Percentiles rank a stretch among this genome's conserved stretches.
phyloP scores from a whole-genome alignment of 2,888 invertebrate genomes.

The Thelaira solivaga region DNA sequence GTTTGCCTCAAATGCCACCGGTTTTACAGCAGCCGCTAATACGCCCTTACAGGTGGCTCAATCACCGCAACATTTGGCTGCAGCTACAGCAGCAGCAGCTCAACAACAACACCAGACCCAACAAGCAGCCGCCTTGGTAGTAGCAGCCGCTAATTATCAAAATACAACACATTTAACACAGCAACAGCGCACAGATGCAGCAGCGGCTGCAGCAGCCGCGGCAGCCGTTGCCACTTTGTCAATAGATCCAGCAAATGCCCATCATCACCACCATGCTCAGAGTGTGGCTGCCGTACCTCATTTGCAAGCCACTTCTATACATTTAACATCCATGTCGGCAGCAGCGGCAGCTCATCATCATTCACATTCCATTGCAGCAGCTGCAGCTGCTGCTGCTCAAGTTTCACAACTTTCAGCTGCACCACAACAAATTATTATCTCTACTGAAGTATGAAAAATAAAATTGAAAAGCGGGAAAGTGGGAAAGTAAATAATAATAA shows the following conservation, averaged over 20 bases:
- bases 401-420: conserved; percentile 77
- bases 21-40: conserved; percentile 67
- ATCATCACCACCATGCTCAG: conserved; percentile 60
- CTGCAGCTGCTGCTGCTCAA: conserved; percentile 77
- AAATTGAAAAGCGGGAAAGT: too few species aligned
- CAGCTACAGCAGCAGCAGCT: conserved; percentile 69
- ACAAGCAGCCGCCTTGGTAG: conserved; percentile 70
- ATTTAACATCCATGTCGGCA: conserved; percentile 77
- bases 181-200: conserved; percentile 71
- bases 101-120: conserved; percentile 70
- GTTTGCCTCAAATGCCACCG: conserved; percentile 55
- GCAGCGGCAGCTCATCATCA: conserved; percentile 75
- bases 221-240: conserved; percentile 72
- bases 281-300: conserved; percentile 67
- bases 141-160: conserved; percentile 74
- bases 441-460: conserved; percentile 70
- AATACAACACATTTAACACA: conserved; percentile 70
- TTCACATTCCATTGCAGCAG: conserved; percentile 74
- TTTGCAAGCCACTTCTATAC: conserved; percentile 71
- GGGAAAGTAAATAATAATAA: background rate
- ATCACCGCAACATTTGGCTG: conserved; percentile 71
- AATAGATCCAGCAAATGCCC: conserved; percentile 65
- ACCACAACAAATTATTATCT: conserved; percentile 77
- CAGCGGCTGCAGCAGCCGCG: conserved; percentile 68
- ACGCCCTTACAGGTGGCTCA: conserved; percentile 72